Evolutionary conservation across 2,888 invertebrate genomes (phyloP).

Genomic region (Coremacera marginata): DNA sequence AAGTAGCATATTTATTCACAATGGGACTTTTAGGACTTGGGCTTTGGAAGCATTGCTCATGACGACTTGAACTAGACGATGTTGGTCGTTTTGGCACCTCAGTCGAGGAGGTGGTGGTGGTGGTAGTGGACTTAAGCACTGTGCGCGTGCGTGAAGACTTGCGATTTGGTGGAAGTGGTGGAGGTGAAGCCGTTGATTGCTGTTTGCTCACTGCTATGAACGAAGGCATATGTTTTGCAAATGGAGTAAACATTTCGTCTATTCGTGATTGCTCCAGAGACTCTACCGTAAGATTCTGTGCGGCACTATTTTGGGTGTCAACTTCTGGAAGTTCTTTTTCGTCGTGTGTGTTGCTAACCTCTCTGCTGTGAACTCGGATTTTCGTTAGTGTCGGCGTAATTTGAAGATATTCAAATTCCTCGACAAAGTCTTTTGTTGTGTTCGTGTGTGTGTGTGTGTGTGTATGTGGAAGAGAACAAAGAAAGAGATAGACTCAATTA

Average conservation of each 20-base stretch:
- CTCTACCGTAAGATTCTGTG: constrained; percentile 59
- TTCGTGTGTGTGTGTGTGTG: not conserved
- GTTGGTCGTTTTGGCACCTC: constrained; percentile 55
- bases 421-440: constrained; percentile 63
- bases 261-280: constrained; percentile 70
- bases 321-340: not conserved
- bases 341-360: constrained; percentile 27
- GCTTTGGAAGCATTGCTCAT: constrained; percentile 66
- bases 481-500: constrained; percentile 34
- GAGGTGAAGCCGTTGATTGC: constrained; percentile 71
- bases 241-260: constrained; percentile 72
- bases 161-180: constrained; percentile 85
- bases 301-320: not conserved
- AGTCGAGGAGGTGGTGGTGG: constrained; percentile 73
- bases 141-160: constrained; percentile 77
- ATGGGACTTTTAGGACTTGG: constrained; percentile 50
- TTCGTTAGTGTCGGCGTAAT: constrained; percentile 84
- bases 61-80: constrained; percentile 53
- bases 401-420: constrained; percentile 84
- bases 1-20: constrained; percentile 63
- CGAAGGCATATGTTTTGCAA: constrained; percentile 75
- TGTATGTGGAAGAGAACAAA: constrained; percentile 56
- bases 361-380: constrained; percentile 79
- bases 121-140: constrained; percentile 67
- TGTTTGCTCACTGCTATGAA: constrained; percentile 71